These are phyloP conservation scores for Drosophila ercepeae DNA, from an alignment of 1,140 invertebrate species.

Conservation along the genomic window DNA sequence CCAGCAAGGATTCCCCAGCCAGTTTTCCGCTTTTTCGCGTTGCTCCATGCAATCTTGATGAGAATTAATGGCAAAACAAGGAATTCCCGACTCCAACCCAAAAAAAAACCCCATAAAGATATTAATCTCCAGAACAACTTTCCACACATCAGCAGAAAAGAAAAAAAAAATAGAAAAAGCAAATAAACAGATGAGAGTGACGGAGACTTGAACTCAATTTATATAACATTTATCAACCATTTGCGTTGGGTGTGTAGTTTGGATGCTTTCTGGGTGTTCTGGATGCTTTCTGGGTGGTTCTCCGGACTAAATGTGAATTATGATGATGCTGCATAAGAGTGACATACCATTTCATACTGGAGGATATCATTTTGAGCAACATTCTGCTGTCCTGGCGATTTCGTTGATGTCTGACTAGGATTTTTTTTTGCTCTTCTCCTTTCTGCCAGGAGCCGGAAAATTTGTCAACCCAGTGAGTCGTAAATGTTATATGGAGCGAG, in stretches of 20 bases:
- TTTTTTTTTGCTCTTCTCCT: constrained; percentile 17
- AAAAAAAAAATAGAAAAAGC: too few species aligned
- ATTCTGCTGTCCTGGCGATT: constrained; percentile 52
- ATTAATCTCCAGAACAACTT: constrained; percentile 27
- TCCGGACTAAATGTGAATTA: constrained; percentile 58
- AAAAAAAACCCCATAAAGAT: constrained; percentile 40
- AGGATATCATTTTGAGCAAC: constrained; percentile 28
- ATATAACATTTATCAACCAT: constrained; percentile 44
- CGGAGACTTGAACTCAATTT: constrained; percentile 36
- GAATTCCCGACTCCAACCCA: background rate
- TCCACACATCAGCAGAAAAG: constrained; percentile 3
- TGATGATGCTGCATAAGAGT: constrained; percentile 71
- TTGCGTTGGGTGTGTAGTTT: constrained; percentile 41
- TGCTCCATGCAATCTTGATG: constrained; percentile 9
- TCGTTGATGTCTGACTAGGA: constrained; percentile 50
- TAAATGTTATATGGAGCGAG: constrained; percentile 68
- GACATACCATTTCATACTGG: constrained; percentile 50
- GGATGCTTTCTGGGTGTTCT: background rate
- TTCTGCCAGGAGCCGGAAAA: constrained; percentile 26
- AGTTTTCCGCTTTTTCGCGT: background rate
- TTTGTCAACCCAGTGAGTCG: constrained; percentile 77
- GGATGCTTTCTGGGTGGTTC: constrained; percentile 36
- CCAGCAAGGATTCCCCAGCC: background rate
- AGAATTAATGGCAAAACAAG: constrained; percentile 21
- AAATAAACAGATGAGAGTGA: background rate